Percentiles rank a stretch among this genome's conserved stretches.
Evolutionary conservation across 2,113 vertebrate species (phyloP).

Genomic region (Glareola pratincola): DNA sequence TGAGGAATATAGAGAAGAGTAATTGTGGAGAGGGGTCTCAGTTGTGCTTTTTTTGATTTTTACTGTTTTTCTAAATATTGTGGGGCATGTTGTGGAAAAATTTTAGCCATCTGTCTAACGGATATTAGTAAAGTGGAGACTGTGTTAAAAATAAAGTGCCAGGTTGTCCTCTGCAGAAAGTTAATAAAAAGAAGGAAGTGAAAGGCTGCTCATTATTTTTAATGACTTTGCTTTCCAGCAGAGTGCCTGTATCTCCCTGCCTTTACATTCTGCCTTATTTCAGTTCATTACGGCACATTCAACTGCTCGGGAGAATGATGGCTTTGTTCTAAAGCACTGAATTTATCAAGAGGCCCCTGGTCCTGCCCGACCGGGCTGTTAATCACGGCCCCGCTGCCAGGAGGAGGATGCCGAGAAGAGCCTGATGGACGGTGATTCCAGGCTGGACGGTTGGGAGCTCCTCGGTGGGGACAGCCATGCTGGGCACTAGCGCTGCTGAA

Average conservation of each 20-base stretch:
- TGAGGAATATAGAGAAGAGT: not conserved
- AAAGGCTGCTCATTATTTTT: constrained; percentile 87
- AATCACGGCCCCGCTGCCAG: constrained; percentile 19
- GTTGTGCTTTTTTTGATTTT: not conserved
- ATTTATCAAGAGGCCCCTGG: constrained; percentile 66
- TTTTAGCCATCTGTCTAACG: constrained; percentile 45
- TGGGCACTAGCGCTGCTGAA: not conserved
- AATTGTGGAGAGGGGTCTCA: not conserved
- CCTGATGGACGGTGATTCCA: not conserved
- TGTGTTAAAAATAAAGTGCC: constrained; percentile 71
- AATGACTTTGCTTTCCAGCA: constrained; percentile 84
- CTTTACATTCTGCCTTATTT: constrained; percentile 75
- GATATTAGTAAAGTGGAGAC: constrained; percentile 65
- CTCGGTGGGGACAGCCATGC: not conserved
- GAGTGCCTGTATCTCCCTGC: constrained; percentile 77
- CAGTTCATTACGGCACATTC: constrained; percentile 72
- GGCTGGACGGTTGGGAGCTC: not conserved
- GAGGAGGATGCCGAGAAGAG: constrained; percentile 44
- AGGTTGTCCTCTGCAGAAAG: constrained; percentile 75
- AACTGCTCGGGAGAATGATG: constrained; percentile 76
- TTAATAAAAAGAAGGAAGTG: constrained; percentile 81
- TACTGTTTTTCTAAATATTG: constrained; percentile 2
- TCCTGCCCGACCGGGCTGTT: constrained; percentile 23
- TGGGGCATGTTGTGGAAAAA: not conserved
- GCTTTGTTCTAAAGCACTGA: constrained; percentile 79